A percentile compares a stretch with the other conserved stretches of the same genome.
Conservation (phyloP, 53 echinoderm and acorn worm species). For the Henricia sp. region DNA sequence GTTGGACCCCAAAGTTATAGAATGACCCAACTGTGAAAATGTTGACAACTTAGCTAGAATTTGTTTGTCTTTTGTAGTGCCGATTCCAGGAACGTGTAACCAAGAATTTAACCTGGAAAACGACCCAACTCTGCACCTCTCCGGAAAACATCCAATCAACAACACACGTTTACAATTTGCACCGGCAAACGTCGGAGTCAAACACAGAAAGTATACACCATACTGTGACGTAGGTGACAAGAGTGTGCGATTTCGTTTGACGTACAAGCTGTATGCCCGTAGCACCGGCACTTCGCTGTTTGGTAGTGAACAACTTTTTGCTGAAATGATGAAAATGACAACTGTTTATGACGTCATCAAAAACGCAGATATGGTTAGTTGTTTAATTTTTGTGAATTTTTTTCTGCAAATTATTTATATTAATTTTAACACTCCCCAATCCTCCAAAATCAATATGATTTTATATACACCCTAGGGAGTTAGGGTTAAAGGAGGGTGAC, state of each 20-base stretch:
- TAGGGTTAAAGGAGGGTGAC: too few relatives aligned
- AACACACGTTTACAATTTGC: conserved; percentile 75
- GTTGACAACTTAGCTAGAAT: too few relatives aligned
- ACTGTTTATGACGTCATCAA: conserved; percentile 63
- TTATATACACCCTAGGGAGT: too few relatives aligned
- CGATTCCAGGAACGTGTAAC: conserved; percentile 90
- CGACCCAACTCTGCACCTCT: conserved; percentile 82
- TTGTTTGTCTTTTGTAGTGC: conserved; percentile 68
- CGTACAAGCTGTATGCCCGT: conserved; percentile 76
- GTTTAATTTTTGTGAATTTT: too few relatives aligned
- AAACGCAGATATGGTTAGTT: conserved; percentile 76
- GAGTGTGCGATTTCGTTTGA: conserved; percentile 44
- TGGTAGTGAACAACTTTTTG: conserved; percentile 39
- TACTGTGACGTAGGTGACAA: conserved; percentile 6
- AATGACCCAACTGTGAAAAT: too few relatives aligned
- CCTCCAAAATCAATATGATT: too few relatives aligned
- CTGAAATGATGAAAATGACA: conserved; percentile 78
- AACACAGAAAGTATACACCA: conserved; percentile 7
- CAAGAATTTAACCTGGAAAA: conserved; percentile 68
- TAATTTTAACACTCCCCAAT: too few relatives aligned
- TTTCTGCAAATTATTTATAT: too few relatives aligned
- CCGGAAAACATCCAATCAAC: conserved; percentile 39
- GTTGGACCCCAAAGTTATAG: too few relatives aligned
- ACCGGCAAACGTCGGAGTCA: conserved; percentile 74
- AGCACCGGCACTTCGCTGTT: conserved; percentile 60